phyloP scores from a whole-genome alignment of 1,140 invertebrate genomes.

The Drosophila parvula region DNA sequence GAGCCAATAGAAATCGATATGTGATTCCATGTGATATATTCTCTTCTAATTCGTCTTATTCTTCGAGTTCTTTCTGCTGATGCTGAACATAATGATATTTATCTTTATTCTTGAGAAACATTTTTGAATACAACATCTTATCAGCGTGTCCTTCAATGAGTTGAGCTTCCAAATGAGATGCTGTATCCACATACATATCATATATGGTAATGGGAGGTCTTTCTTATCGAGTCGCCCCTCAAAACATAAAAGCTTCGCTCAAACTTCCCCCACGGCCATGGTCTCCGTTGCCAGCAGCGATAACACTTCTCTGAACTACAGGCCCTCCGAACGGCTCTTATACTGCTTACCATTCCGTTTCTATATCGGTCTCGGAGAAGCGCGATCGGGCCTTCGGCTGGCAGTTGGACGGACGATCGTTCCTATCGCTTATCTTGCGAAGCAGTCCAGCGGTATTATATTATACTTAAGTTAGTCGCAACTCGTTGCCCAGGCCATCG shows the following conservation, averaged over 20 bases:
- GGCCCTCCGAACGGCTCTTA: conserved; percentile 1
- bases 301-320: conserved; percentile 1
- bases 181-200: too few relatives aligned
- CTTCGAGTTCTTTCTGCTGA: too few relatives aligned
- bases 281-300: conserved; percentile 19
- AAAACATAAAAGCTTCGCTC: conserved; percentile 2
- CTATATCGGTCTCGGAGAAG: conserved; percentile 40
- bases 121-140: neutral
- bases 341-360: conserved; percentile 45
- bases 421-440: conserved; percentile 69
- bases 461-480: conserved; percentile 70
- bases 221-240: conserved; percentile 33
- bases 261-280: conserved; percentile 50
- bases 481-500: conserved; percentile 35
- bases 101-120: neutral
- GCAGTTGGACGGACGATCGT: conserved; percentile 7
- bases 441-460: conserved; percentile 42
- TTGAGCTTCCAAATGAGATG: conserved; percentile 2
- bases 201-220: conserved; percentile 11
- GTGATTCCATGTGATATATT: too few relatives aligned
- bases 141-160: conserved; percentile 1
- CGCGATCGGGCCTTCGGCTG: conserved; percentile 15
- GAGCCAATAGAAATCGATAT: too few relatives aligned
- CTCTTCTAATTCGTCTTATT: too few relatives aligned
- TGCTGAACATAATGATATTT: neutral